Evolutionary conservation across 53 echinoderm and acorn worm species (phyloP), one percentile per base, ranked within the genome.

Genomic region (Astropecten irregularis): DNA sequence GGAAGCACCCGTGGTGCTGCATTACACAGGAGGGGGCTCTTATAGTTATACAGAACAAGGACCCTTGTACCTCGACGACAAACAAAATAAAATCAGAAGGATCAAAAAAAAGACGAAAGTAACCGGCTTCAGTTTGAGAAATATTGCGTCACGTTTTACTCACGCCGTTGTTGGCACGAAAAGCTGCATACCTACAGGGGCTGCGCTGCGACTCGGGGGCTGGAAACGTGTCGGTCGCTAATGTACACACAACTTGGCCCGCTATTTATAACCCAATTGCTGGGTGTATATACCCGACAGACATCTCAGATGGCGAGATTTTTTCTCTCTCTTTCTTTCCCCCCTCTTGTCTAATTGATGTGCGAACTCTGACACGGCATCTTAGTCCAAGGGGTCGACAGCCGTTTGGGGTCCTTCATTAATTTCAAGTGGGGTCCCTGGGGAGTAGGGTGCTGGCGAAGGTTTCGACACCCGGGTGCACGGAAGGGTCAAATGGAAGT

Each of bases 331-430:
- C n/a, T n/a, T n/a, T n/a, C n/a, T n/a, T n/a, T n/a, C n/a, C n/a
- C n/a, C n/a, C n/a, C n/a, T n/a, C n/a, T n/a, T 79, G 40, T 39
- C 63, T 79, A 62, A 79, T 79, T 79, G 79, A 79, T 79, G 79
- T 49, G 79, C 47, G 79, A 79, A 79, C 79, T 47, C 46, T 79
- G 79, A 61, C 79, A 79, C 37, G 79, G 79, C 79, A 56, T 79
- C 40, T 79, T 62, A 19, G 47, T 47, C 46, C 79, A 79, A 8
- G 79, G 79, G 79, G 79, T 79, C 79, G 79, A 79, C 79, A 79
- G 79, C 79, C 76, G 39, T 76, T 40, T 56, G 40, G 57, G 58
- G 57, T 40, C 57, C 60, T 47, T 79, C 79, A 62, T 79, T 79
- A 79, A 79, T 61, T 11, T 79, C 33, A 33, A 60, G 59, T 77